A percentile compares a stretch with the other conserved stretches of the same genome.
phyloP scores from a whole-genome alignment of 1,140 invertebrate species.

The Eumeta japonica region DNA sequence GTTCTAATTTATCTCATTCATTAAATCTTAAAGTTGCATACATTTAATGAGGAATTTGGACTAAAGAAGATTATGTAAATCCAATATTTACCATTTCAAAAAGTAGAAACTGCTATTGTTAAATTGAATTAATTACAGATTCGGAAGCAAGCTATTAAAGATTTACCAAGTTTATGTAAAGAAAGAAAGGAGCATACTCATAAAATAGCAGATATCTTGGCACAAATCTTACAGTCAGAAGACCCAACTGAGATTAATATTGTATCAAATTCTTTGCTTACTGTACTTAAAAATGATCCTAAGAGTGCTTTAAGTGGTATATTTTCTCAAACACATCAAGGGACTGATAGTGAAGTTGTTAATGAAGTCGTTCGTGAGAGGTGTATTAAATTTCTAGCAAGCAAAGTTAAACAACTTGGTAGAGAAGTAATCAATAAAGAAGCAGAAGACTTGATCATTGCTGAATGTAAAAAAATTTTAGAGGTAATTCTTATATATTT shows the following conservation, averaged over 20 bases:
- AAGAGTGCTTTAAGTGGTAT: slow-evolving; percentile 77
- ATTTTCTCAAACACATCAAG: slow-evolving; percentile 82
- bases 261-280: slow-evolving; percentile 70
- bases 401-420: slow-evolving; percentile 78
- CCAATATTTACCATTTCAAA: neutral
- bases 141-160: slow-evolving; percentile 93
- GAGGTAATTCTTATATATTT: slow-evolving; percentile 52
- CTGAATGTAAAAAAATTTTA: slow-evolving; percentile 84
- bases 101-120: neutral
- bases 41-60: neutral
- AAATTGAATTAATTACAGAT: slow-evolving; percentile 73
- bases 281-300: slow-evolving; percentile 61
- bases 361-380: slow-evolving; percentile 77
- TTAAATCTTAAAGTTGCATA: too few relatives aligned
- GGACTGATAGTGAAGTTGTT: slow-evolving; percentile 70
- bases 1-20: too few relatives aligned
- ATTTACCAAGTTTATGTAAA: slow-evolving; percentile 84
- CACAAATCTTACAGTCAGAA: slow-evolving; percentile 85
- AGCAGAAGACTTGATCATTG: slow-evolving; percentile 81
- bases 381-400: slow-evolving; percentile 83
- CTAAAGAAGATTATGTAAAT: neutral
- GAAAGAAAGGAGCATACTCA: slow-evolving; percentile 79
- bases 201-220: slow-evolving; percentile 88
- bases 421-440: slow-evolving; percentile 80
- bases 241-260: slow-evolving; percentile 77